Conservation (phyloP, 2,113 vertebrate species). For the Pholis gunnellus region DNA sequence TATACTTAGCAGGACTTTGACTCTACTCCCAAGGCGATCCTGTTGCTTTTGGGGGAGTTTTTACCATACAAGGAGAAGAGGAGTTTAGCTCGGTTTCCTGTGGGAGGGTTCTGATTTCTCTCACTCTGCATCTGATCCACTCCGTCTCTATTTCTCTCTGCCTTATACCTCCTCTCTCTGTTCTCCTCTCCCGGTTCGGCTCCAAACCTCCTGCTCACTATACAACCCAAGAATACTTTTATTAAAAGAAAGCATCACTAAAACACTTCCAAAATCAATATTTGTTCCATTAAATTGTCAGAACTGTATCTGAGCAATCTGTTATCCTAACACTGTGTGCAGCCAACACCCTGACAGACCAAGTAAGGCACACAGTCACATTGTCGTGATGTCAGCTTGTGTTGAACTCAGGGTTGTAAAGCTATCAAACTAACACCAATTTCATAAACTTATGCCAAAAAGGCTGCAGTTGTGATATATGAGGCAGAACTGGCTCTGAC, state of each 20-base stretch:
- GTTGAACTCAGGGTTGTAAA: slow-evolving; percentile 24
- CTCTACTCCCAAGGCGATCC: slow-evolving; percentile 78
- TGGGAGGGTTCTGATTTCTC: slow-evolving; percentile 82
- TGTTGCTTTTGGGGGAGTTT: slow-evolving; percentile 83
- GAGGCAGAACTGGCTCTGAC: neutral
- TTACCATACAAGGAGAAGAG: slow-evolving; percentile 86
- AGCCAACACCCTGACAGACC: slow-evolving; percentile 41
- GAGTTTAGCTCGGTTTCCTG: slow-evolving; percentile 81
- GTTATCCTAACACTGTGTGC: slow-evolving; percentile 24
- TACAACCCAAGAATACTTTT: neutral
- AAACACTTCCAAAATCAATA: slow-evolving; percentile 14
- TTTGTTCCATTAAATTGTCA: neutral
- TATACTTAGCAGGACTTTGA: slow-evolving; percentile 79
- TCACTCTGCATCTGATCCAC: slow-evolving; percentile 66
- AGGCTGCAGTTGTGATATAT: neutral
- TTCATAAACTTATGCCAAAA: slow-evolving; percentile 42
- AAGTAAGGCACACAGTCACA: slow-evolving; percentile 50
- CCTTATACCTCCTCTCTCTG: slow-evolving; percentile 3
- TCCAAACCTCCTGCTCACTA: neutral
- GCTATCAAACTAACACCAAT: slow-evolving; percentile 35
- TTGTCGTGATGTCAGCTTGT: slow-evolving; percentile 38
- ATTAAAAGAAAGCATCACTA: neutral
- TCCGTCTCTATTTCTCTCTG: slow-evolving; percentile 42
- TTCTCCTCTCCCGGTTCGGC: slow-evolving; percentile 6
- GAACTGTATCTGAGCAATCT: slow-evolving; percentile 4